Percentiles rank a stretch among this genome's conserved stretches.
Evolutionary conservation across 2,797 vertebrate species (phyloP).

Genomic region (Alectoris magna): DNA sequence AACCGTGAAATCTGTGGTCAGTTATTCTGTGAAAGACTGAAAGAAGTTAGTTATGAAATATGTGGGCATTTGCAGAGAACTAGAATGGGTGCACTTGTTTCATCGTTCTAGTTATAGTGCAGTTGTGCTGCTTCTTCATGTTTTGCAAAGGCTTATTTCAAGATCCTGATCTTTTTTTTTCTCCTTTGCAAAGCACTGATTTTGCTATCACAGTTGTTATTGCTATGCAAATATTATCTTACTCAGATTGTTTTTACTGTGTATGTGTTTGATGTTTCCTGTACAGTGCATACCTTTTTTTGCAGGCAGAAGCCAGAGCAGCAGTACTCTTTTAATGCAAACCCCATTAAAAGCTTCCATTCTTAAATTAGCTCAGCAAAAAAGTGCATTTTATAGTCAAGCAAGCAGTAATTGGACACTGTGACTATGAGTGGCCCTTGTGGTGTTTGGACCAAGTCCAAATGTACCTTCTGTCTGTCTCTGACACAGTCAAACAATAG

Average conservation of each 20-base stretch:
- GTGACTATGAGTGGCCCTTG: slow-evolving; percentile 84
- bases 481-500: slow-evolving; percentile 84
- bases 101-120: not conserved
- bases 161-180: slow-evolving; percentile 19
- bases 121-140: not conserved
- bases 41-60: slow-evolving; percentile 10
- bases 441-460: slow-evolving; percentile 82
- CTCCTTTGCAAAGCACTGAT: not conserved
- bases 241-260: slow-evolving; percentile 33
- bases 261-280: slow-evolving; percentile 53
- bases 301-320: slow-evolving; percentile 33
- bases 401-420: slow-evolving; percentile 86
- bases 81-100: not conserved
- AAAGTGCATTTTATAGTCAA: slow-evolving; percentile 81
- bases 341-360: slow-evolving; percentile 77
- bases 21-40: not conserved
- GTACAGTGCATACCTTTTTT: slow-evolving; percentile 59
- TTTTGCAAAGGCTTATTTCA: not conserved
- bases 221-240: slow-evolving; percentile 49
- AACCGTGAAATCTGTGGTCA: not conserved
- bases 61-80: not conserved
- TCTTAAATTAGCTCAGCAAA: slow-evolving; percentile 81
- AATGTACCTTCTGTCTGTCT: slow-evolving; percentile 88
- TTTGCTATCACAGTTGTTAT: slow-evolving; percentile 10
- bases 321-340: slow-evolving; percentile 67